Evolutionary conservation across 2,888 invertebrate species (phyloP).

Genomic region (Hipparchia semele): DNA sequence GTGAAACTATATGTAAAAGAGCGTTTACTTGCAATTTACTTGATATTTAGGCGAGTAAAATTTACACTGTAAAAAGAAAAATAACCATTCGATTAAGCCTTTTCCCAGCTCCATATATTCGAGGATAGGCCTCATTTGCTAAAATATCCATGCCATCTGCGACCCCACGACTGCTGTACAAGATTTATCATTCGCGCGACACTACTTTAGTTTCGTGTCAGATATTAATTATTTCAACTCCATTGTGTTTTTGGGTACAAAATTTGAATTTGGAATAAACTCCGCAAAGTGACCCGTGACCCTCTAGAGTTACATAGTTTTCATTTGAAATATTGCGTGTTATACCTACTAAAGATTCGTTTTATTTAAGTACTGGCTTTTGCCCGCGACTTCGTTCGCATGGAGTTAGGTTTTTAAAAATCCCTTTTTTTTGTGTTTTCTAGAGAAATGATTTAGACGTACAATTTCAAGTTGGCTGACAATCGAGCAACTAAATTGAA

Average conservation of each 20-base stretch:
- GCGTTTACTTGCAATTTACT: too few relatives aligned
- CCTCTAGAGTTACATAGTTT: slow-evolving; percentile 5
- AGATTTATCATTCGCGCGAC: slow-evolving; percentile 64
- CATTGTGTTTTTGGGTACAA: slow-evolving; percentile 22
- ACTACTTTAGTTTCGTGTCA: slow-evolving; percentile 45
- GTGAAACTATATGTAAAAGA: too few relatives aligned
- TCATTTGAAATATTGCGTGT: not conserved
- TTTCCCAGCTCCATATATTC: slow-evolving; percentile 55
- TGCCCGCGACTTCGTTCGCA: too few relatives aligned
- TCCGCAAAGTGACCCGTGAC: slow-evolving; percentile 10
- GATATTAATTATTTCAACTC: slow-evolving; percentile 39
- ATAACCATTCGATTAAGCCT: slow-evolving; percentile 3
- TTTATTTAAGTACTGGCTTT: too few relatives aligned
- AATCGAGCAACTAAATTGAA: too few relatives aligned
- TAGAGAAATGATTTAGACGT: too few relatives aligned
- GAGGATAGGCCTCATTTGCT: slow-evolving; percentile 73
- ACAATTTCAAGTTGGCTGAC: too few relatives aligned
- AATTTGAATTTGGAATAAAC: slow-evolving; percentile 21
- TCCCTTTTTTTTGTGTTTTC: too few relatives aligned
- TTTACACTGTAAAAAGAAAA: not conserved
- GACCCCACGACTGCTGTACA: slow-evolving; percentile 65
- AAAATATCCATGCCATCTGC: slow-evolving; percentile 76
- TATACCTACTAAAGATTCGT: not conserved
- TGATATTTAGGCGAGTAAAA: not conserved
- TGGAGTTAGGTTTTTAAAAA: too few relatives aligned